Percentiles rank a stretch among this genome's conserved stretches.
phyloP scores from a whole-genome alignment of 1,140 invertebrate species.

The Polyergus mexicanus region DNA sequence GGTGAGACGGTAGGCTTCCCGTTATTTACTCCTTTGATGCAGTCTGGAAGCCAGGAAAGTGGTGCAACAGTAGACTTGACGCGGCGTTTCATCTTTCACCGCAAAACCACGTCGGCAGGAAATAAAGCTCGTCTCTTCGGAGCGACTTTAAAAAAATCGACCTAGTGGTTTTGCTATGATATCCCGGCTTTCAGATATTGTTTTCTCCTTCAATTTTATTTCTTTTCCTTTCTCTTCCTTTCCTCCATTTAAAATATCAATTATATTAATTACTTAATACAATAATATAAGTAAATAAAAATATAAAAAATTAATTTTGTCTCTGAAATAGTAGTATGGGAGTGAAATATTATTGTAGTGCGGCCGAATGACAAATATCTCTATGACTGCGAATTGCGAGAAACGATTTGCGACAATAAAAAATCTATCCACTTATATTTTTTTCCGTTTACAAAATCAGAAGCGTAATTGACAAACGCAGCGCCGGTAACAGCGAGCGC shows the following conservation, averaged over 20 bases:
- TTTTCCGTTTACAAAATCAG: constrained; percentile 42
- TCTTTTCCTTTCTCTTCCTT: too few species aligned
- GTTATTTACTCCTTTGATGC: constrained; percentile 69
- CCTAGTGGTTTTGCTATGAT: constrained; percentile 52
- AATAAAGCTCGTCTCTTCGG: constrained; percentile 65
- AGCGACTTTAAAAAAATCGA: constrained; percentile 64
- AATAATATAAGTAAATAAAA: neutral
- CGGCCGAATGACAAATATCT: neutral
- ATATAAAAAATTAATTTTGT: neutral
- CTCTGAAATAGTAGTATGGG: neutral
- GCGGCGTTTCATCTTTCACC: constrained; percentile 75
- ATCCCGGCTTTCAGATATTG: neutral
- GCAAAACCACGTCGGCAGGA: constrained; percentile 71
- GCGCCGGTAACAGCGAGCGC: constrained; percentile 9
- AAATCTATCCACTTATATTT: neutral
- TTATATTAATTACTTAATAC: neutral
- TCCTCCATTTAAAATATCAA: neutral
- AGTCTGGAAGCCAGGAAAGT: constrained; percentile 73
- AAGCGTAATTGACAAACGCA: constrained; percentile 31
- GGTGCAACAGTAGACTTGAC: constrained; percentile 69
- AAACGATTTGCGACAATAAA: constrained; percentile 38
- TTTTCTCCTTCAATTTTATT: neutral
- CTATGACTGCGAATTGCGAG: neutral
- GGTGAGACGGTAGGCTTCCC: constrained; percentile 53
- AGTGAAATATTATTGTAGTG: neutral